Base-by-base conservation (phyloP, 2,888 invertebrate genomes). In the Tillus elongatus region DNA sequence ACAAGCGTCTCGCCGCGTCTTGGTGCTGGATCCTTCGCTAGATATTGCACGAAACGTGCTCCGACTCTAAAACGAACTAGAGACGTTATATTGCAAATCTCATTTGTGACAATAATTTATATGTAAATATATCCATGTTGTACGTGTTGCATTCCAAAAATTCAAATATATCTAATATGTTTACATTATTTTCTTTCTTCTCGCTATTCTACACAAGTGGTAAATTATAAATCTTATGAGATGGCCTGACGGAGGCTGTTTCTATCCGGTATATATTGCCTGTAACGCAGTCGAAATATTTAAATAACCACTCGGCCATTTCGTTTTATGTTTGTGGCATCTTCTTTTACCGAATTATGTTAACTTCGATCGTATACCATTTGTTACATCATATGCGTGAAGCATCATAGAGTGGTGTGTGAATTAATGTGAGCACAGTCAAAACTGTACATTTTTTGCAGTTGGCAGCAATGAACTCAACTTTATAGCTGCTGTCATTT, bases 101-200 rank as follows among this genome's bases (percentile, higher is more conserved):
- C 61, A 63, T 63, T 63, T 62, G 61, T 56, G 61, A 61, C 61
- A 61, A 63, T 63, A 63, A 63, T 63, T 63, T 63, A 63, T 62
- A 63, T 63, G 63, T 62, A 63, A 63, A 63, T 63, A 62, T 59
- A 61, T 61, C 60, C 58, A 47, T 46, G 54, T 50, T 50, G 53
- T 54, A 57, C 56, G 58, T 56, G 58, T 53, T 57, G 56, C 56
- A 58, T 56, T 54, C 48, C 51, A 54, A 56, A 57, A 51, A 49
- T 42, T 40, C 42, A 29, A 39, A 45, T 45, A n/a, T n/a, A 42
- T 44, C 41, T 45, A 44, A 45, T 45, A 43, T 45, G 43, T 45
- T 45, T 43, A 43, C 39, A 31, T 39, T 43, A 16, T 34, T 12
- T 39, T 30, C 30, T 39, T 31, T 39, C 39, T 35, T 32, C 30